Conservation (phyloP, 2,113 vertebrate genomes). For the Loxodonta africana region DNA sequence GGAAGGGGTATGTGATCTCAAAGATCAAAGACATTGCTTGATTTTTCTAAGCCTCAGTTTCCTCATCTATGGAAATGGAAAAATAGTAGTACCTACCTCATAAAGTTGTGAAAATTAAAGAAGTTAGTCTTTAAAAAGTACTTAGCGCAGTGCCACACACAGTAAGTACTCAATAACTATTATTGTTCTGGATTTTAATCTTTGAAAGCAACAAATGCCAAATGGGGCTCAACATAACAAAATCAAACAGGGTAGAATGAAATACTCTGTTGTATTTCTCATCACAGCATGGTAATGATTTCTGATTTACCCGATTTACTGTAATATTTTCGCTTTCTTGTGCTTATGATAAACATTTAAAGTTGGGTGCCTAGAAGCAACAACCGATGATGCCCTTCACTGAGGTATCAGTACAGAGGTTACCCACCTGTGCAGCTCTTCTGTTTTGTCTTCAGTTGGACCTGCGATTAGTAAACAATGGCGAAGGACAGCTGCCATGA, state of each 20-base stretch:
- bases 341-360: constrained; percentile 7
- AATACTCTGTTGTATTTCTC: constrained; percentile 12
- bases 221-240: constrained; percentile 33
- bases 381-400: background rate
- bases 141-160: background rate
- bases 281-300: background rate
- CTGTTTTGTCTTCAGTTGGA: constrained; percentile 97
- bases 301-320: constrained; percentile 46
- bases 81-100: constrained; percentile 31
- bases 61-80: background rate
- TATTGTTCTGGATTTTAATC: background rate
- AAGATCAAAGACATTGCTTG: background rate
- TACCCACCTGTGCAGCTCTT: constrained; percentile 97
- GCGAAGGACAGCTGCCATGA: constrained; percentile 95
- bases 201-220: constrained; percentile 28
- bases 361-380: background rate
- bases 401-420: background rate
- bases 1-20: background rate
- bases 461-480: constrained; percentile 96
- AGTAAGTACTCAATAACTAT: background rate
- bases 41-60: constrained; percentile 9
- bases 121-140: constrained; percentile 47
- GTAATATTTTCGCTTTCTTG: constrained; percentile 39
- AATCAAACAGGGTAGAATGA: constrained; percentile 9
- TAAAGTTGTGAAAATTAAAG: constrained; percentile 23